Evolutionary conservation across 2,113 vertebrate species (phyloP).

Genomic region (Calypte anna): DNA sequence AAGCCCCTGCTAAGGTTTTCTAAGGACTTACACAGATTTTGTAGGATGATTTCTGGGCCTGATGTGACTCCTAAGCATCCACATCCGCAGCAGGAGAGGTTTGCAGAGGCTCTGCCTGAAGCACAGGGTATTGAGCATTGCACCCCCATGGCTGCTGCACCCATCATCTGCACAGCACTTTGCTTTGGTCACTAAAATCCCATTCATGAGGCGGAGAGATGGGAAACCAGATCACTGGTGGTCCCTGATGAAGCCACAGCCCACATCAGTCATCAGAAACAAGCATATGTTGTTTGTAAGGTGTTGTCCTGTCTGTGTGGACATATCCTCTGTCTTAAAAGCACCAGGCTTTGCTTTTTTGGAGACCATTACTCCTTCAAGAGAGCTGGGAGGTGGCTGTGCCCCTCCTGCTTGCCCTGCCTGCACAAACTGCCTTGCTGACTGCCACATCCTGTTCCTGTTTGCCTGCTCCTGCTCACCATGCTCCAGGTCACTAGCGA

Average conservation of each 20-base stretch:
- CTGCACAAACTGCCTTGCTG: no score
- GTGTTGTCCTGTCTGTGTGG: background rate
- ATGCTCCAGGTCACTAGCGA: no score
- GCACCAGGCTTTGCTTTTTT: no score
- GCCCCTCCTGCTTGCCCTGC: no score
- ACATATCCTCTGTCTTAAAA: no score
- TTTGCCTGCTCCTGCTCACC: no score
- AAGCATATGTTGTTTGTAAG: background rate
- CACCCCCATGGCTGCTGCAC: accelerated
- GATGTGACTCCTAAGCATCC: background rate
- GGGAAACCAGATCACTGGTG: background rate
- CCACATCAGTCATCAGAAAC: no score
- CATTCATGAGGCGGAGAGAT: background rate
- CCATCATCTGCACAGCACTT: background rate
- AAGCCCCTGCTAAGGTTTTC: background rate
- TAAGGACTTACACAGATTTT: background rate
- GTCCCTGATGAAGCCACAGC: background rate
- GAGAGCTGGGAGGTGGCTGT: no score
- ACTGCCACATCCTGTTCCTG: no score
- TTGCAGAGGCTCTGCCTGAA: background rate
- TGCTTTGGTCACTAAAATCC: background rate
- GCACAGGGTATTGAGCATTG: background rate
- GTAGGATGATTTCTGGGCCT: background rate
- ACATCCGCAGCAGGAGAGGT: background rate
- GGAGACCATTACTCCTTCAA: no score